Conservation (phyloP, 2,797 vertebrate genomes). For the Leptatherina wallacei region DNA sequence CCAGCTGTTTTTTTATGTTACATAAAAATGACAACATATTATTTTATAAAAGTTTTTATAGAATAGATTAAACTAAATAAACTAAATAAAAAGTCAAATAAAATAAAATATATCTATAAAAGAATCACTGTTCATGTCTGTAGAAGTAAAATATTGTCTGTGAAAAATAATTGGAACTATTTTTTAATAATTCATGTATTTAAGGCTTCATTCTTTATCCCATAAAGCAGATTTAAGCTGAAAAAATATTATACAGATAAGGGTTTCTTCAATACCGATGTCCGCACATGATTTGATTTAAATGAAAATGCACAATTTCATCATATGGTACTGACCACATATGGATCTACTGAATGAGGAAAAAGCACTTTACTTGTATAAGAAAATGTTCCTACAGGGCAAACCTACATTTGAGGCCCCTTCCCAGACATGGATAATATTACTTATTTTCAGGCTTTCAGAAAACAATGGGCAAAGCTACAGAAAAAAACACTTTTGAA, state of each 20-base stretch:
- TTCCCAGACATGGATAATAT: neutral
- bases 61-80: no score
- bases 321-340: neutral
- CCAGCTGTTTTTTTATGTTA: no score
- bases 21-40: no score
- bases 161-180: neutral
- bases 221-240: neutral
- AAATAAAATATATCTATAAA: no score
- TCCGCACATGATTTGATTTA: neutral
- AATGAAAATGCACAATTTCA: neutral
- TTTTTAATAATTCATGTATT: no score
- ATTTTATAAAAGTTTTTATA: no score
- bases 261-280: neutral
- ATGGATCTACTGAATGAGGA: neutral
- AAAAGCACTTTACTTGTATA: neutral
- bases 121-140: no score
- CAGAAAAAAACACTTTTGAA: neutral
- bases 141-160: no score
- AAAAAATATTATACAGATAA: neutral
- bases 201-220: neutral
- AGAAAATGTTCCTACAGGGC: neutral
- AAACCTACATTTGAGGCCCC: neutral
- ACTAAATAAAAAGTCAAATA: no score
- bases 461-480: conserved; percentile 13
- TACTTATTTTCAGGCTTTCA: conserved; percentile 11